A percentile compares a stretch with the other conserved stretches of the same genome.
Evolutionary conservation across 2,797 vertebrate genomes (phyloP).

Genomic region (Euphonia xanthogaster): DNA sequence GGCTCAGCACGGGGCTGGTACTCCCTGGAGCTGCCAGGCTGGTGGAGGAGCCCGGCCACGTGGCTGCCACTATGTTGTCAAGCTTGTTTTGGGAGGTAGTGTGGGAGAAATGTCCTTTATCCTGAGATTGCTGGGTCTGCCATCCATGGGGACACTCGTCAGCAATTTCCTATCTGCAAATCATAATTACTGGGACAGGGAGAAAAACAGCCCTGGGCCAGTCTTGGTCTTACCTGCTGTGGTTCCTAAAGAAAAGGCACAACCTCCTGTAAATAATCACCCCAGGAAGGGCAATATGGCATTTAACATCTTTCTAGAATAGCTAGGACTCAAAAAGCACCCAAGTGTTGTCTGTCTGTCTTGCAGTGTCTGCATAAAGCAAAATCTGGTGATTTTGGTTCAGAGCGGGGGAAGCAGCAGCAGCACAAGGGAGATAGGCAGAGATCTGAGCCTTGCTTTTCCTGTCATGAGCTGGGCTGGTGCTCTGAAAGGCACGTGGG

Average conservation of each 20-base stretch:
- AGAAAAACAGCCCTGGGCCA: background rate
- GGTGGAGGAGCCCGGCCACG: background rate
- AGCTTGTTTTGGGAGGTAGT: background rate
- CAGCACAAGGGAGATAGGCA: background rate
- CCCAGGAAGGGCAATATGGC: background rate
- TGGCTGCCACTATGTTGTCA: background rate
- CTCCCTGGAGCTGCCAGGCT: background rate
- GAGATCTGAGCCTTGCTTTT: background rate
- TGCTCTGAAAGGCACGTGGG: background rate
- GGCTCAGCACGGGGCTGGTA: background rate
- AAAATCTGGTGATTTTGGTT: background rate
- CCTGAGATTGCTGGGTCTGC: background rate
- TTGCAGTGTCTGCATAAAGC: background rate
- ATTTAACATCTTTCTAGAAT: background rate
- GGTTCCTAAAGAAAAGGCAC: background rate
- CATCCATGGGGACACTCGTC: background rate
- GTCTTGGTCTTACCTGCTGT: background rate
- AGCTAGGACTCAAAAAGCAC: background rate
- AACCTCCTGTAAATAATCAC: accelerated
- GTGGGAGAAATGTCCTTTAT: background rate
- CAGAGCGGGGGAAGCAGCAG: background rate
- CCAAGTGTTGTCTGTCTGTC: background rate
- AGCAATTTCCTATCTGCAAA: background rate
- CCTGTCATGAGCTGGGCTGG: background rate
- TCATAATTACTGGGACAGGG: background rate